Base-by-base conservation (phyloP, 1,140 invertebrate species). In the Leptinotarsa defecta region DNA sequence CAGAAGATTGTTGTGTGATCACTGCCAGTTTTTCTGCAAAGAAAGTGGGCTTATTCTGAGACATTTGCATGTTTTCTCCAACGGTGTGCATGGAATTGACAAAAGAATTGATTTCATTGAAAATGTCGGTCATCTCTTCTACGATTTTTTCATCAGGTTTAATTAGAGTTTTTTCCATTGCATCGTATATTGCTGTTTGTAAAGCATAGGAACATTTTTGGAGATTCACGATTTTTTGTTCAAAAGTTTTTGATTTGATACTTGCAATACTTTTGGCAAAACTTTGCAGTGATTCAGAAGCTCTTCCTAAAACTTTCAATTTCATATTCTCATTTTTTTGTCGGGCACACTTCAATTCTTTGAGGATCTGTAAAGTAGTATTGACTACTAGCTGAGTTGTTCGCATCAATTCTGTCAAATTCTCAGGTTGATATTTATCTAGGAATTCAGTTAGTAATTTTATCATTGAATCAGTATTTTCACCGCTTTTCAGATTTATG, bases 111-210 rank as follows among this genome's bases (percentile, higher is more conserved):
- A 83, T 49, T 19, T 81, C 76, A 22, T 76, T 49, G 49, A 83
- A 76, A 22, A 78, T 78, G 73, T 78, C 74, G 15, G 69, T 76
- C 13, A 81, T 74, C 57, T 79, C 77, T 71, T 79, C 74, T 57
- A 82, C 48, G 43, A 82, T 78, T 49, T 81, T 79, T 22, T 80
- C 73, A 62, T 84, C 83, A 48, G 65, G 65, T 65, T 81, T 75
- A 19, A 68, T 78, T n/a, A 85, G 70, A 19, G 72, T 48, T 13
- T 73, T 43, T 65, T 84, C 82, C n/a, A 82, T 80, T 64, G 84
- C 76, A 78, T 84, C 82, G 70, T 84, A 81, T 19, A 80, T 72
- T n/a, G 77, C 64, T 34, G 78, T 83, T 80, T 85, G 83, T n/a
- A 85, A 20, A 1, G 77, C 43, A 77, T 81, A 78, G 11, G 84